Evolutionary conservation across 92 coral and sea anemone species (phyloP).

Genomic region (Chrysogorgia sp.): DNA sequence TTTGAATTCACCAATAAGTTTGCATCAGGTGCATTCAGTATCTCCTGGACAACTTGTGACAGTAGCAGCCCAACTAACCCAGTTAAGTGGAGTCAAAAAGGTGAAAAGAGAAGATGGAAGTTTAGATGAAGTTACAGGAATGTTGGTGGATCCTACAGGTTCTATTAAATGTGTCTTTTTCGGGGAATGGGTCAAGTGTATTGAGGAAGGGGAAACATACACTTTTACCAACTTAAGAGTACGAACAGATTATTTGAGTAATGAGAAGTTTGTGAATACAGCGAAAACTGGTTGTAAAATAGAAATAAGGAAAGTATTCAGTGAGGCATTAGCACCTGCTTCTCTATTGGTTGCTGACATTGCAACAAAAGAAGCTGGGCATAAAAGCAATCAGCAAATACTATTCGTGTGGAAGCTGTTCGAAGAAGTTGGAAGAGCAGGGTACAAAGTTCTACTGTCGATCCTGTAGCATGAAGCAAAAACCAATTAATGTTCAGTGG

Average conservation of each 20-base stretch:
- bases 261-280: neutral
- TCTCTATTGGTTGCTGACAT: too few species aligned
- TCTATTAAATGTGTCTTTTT: too few species aligned
- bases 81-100: neutral
- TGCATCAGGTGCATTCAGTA: neutral
- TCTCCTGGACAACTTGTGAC: neutral
- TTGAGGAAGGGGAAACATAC: neutral
- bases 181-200: neutral
- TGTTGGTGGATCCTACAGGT: neutral
- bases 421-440: constrained; percentile 6
- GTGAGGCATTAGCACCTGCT: neutral
- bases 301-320: neutral
- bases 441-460: neutral
- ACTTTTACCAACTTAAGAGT: neutral
- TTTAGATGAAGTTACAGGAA: neutral
- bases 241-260: neutral
- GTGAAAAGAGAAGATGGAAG: neutral
- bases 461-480: constrained; percentile 21
- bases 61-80: neutral
- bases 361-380: constrained; percentile 11
- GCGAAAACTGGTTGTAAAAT: neutral
- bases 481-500: too few species aligned
- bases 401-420: neutral
- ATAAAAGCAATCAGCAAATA: neutral
- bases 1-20: neutral